Evolutionary conservation across 1,140 invertebrate genomes (phyloP).

Genomic region (Antheraea mylitta): DNA sequence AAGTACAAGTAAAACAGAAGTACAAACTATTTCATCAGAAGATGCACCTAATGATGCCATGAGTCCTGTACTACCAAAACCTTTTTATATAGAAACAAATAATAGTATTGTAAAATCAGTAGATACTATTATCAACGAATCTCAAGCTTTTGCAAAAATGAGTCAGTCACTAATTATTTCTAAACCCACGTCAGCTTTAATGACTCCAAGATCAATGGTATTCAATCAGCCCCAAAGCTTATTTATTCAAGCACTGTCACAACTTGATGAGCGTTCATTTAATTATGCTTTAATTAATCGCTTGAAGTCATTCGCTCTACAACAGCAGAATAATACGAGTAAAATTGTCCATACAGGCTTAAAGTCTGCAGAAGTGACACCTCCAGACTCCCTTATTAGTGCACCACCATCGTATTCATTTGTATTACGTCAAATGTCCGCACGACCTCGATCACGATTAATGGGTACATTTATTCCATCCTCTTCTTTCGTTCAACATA

Average conservation of each 20-base stretch:
- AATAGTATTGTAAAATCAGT: not conserved
- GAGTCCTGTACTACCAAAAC: not conserved
- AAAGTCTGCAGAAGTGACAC: conserved; percentile 37
- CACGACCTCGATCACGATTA: conserved; percentile 51
- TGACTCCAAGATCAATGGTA: conserved; percentile 19
- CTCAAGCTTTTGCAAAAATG: no score
- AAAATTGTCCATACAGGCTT: conserved; percentile 8
- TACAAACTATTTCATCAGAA: not conserved
- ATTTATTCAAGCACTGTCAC: conserved; percentile 51
- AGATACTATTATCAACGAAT: not conserved
- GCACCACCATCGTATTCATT: conserved; percentile 72
- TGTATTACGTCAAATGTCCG: conserved; percentile 62
- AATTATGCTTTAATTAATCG: conserved; percentile 18
- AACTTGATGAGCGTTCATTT: conserved; percentile 51
- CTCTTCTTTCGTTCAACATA: conserved; percentile 58
- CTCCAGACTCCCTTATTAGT: conserved; percentile 62
- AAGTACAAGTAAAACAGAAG: conserved; percentile 5
- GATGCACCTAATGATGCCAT: not conserved
- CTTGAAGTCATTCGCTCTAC: not conserved
- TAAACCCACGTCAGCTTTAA: conserved; percentile 26
- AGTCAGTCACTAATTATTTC: not conserved
- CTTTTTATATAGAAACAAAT: not conserved
- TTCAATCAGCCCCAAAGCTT: conserved; percentile 38
- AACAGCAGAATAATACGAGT: not conserved
- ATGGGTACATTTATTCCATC: conserved; percentile 70